Percentiles rank a stretch among this genome's conserved stretches.
Conservation (phyloP, 1,140 invertebrate species). For the Chlorops oryzae region DNA sequence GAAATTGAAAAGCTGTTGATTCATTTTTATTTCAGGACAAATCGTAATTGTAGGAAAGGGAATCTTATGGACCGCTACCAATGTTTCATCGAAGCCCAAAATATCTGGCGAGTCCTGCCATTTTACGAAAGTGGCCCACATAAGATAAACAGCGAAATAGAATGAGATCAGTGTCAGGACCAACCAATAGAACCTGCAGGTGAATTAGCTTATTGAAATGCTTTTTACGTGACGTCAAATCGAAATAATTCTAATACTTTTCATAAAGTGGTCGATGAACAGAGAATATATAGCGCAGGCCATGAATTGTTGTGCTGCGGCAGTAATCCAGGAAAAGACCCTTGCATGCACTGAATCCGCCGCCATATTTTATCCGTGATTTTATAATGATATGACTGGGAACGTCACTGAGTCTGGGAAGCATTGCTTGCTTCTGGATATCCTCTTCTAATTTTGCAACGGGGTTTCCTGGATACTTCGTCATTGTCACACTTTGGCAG, state of each 20-base stretch:
- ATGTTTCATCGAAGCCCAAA: constrained; percentile 56
- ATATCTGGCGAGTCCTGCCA: constrained; percentile 59
- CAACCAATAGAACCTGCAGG: constrained; percentile 37
- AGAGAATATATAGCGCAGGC: constrained; percentile 46
- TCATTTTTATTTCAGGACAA: constrained; percentile 58
- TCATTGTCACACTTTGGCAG: too few species aligned
- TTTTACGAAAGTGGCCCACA: constrained; percentile 55
- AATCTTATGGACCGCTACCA: constrained; percentile 56
- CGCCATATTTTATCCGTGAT: constrained; percentile 39
- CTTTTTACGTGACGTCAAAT: too few species aligned
- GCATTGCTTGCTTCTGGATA: too few species aligned
- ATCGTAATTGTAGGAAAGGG: constrained; percentile 59
- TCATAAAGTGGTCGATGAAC: constrained; percentile 43
- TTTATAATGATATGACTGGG: constrained; percentile 32
- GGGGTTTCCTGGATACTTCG: too few species aligned
- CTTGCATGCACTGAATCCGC: constrained; percentile 34
- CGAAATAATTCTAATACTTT: too few species aligned
- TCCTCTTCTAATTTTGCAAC: too few species aligned
- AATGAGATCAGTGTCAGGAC: constrained; percentile 37
- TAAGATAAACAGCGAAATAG: constrained; percentile 47
- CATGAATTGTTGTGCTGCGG: constrained; percentile 45
- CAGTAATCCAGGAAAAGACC: constrained; percentile 46
- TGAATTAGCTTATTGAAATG: too few species aligned
- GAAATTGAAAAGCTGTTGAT: constrained; percentile 52
- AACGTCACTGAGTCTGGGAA: constrained; percentile 34